Conservation (phyloP, 2,113 vertebrate genomes). For the Pipra filicauda region DNA sequence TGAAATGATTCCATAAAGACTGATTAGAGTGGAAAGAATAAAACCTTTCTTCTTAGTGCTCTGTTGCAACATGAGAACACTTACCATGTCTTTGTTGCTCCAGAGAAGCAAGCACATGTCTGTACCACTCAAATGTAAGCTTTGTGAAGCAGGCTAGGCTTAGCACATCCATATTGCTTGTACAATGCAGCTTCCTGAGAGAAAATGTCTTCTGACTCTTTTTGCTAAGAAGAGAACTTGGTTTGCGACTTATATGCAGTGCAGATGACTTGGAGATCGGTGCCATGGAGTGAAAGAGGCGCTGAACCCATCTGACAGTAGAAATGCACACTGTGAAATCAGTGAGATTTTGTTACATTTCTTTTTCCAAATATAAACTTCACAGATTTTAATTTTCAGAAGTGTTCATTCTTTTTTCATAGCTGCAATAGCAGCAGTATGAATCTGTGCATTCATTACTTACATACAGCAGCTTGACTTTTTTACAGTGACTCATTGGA, state of each 20-base stretch:
- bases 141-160: not conserved
- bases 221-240: not conserved
- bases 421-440: not conserved
- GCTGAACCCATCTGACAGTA: slow-evolving; percentile 3
- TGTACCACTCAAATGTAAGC: not conserved
- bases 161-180: not conserved
- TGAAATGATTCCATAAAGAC: not conserved
- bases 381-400: slow-evolving; percentile 23
- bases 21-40: not conserved
- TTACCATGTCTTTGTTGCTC: not conserved
- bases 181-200: not conserved
- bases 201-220: not conserved
- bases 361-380: slow-evolving; percentile 27
- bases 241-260: not conserved
- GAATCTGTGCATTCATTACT: slow-evolving; percentile 46
- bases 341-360: not conserved
- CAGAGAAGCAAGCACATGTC: not conserved
- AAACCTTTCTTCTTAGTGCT: not conserved
- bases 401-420: not conserved
- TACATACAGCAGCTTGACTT: slow-evolving; percentile 23
- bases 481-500: slow-evolving; percentile 35
- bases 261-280: not conserved
- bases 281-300: not conserved
- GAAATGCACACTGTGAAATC: not conserved
- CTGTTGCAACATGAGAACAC: not conserved